Evolutionary conservation across 2,888 invertebrate genomes (phyloP).

Genomic region (Tetheella fluctuosa): DNA sequence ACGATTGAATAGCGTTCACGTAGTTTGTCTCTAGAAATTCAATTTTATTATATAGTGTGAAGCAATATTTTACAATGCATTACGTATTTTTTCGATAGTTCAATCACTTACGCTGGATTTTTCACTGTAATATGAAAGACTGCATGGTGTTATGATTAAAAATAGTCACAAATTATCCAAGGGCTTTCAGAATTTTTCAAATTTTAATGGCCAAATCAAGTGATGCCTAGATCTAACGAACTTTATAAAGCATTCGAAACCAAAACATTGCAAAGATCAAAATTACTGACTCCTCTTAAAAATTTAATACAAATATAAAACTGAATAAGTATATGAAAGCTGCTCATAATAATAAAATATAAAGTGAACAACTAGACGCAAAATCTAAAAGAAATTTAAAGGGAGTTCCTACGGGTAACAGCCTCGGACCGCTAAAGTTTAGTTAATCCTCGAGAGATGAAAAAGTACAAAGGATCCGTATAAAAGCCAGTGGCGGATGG

Average conservation of each 20-base stretch:
- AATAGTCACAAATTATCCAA: not conserved
- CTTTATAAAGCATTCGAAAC: not conserved
- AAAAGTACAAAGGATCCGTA: conserved; percentile 73
- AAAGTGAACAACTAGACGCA: conserved; percentile 47
- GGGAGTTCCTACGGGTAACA: conserved; percentile 48
- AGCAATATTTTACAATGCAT: conserved; percentile 1
- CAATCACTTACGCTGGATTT: no score
- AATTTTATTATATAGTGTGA: not conserved
- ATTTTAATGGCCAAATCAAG: no score
- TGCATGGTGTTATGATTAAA: no score
- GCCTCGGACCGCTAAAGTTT: conserved; percentile 58
- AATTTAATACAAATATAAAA: not conserved
- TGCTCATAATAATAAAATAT: conserved; percentile 20
- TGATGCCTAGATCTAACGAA: no score
- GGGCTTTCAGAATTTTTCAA: not conserved
- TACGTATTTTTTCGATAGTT: not conserved
- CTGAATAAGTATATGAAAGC: not conserved
- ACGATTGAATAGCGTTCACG: not conserved
- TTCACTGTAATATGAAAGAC: no score
- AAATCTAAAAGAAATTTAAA: conserved; percentile 59
- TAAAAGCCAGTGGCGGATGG: conserved; percentile 60
- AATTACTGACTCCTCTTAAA: no score
- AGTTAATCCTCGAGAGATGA: conserved; percentile 77
- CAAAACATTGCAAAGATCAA: not conserved
- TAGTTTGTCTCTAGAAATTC: not conserved